Evolutionary conservation across 2,797 vertebrate species (phyloP).

Genomic region (Siniperca scherzeri): DNA sequence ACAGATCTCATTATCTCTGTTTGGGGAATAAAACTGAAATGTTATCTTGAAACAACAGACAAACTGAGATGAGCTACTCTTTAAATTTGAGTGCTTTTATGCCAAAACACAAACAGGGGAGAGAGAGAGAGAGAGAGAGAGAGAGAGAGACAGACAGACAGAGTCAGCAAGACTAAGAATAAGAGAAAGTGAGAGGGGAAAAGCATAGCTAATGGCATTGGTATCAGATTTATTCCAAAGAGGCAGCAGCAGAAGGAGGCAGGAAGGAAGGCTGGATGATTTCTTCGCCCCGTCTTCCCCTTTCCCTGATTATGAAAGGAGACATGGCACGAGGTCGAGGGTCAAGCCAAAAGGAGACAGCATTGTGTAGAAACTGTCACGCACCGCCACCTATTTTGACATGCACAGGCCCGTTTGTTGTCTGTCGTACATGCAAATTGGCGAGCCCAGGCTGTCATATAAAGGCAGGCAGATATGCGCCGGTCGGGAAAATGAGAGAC

Average conservation of each 20-base stretch:
- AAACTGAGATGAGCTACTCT: conserved; percentile 74
- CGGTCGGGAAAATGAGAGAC: conserved; percentile 97
- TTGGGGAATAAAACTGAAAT: conserved; percentile 52
- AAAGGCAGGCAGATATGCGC: conserved; percentile 95
- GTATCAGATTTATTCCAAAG: conserved; percentile 96
- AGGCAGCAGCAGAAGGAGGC: conserved; percentile 84
- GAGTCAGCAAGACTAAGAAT: conserved; percentile 71
- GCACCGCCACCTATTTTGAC: conserved; percentile 99
- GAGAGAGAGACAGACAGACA: conserved; percentile 65
- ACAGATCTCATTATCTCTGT: conserved; percentile 79
- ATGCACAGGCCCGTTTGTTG: conserved; percentile 99
- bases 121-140: conserved; percentile 10
- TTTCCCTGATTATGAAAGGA: conserved; percentile 95
- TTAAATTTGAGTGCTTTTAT: conserved; percentile 81
- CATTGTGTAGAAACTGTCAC: conserved; percentile 99
- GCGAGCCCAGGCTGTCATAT: conserved; percentile 96
- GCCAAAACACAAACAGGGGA: conserved; percentile 78
- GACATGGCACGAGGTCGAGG: conserved; percentile 97
- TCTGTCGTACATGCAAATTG: conserved; percentile 99
- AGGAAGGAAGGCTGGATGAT: conserved; percentile 86
- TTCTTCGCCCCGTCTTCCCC: conserved; percentile 87
- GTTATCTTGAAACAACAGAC: conserved; percentile 80
- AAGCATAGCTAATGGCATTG: conserved; percentile 93
- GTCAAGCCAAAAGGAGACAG: conserved; percentile 98
- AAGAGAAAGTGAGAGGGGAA: conserved; percentile 72